Evolutionary conservation across 2,888 invertebrate species (phyloP).

Genomic region (Cryptocephalus primarius): DNA sequence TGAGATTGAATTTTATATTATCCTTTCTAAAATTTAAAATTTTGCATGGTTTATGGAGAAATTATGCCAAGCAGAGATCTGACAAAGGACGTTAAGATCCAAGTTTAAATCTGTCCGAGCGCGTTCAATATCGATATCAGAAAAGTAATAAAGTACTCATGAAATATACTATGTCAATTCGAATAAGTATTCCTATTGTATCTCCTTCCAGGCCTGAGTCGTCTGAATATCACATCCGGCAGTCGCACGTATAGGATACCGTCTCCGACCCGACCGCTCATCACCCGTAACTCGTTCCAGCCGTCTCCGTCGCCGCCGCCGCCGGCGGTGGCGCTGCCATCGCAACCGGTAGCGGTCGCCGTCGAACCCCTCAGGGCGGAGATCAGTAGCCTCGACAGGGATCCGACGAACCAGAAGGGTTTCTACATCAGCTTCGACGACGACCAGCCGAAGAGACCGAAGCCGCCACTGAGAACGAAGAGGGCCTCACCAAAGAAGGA

Average conservation of each 20-base stretch:
- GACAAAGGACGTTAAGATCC: too few species aligned
- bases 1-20: too few species aligned
- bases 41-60: too few species aligned
- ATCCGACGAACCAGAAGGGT: conserved; percentile 57
- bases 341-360: conserved; percentile 15
- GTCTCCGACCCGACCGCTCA: conserved; percentile 70
- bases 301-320: conserved; percentile 18
- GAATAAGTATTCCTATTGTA: too few species aligned
- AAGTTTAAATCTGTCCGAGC: too few species aligned
- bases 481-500: conserved; percentile 70
- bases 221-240: conserved; percentile 77
- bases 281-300: conserved; percentile 62
- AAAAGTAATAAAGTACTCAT: too few species aligned
- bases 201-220: conserved; percentile 48
- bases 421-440: conserved; percentile 93
- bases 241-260: conserved; percentile 82
- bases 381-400: conserved; percentile 40
- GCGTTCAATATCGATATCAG: too few species aligned
- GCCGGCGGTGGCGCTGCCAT: conserved; percentile 14
- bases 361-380: conserved; percentile 28
- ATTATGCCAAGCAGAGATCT: too few species aligned
- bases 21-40: too few species aligned
- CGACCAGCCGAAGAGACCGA: conserved; percentile 77
- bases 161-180: too few species aligned
- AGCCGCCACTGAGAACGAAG: conserved; percentile 73